Base-by-base conservation (phyloP, 1,140 invertebrate genomes). In the Zophobas atratus region DNA sequence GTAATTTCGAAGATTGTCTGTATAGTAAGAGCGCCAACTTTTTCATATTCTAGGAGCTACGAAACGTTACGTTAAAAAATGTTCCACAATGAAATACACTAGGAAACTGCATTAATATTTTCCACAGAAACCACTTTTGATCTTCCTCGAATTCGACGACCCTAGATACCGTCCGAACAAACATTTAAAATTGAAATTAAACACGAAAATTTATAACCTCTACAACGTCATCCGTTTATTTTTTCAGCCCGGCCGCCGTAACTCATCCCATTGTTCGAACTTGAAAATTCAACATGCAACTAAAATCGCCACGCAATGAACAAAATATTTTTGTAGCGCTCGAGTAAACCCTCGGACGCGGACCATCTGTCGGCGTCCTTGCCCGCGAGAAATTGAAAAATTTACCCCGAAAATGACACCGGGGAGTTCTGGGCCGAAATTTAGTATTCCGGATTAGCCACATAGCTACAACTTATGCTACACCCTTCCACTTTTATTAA, bases 301-400 rank as follows among this genome's bases (percentile, higher is more conserved):
- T 5, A 39, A 60, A 20, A 43, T n/a, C 38, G 43, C n/a, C 39
- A 63, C n/a, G 49, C n/a, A 0, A 20, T 20, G 49, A 51, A 4
- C 49, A 51, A 6, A 51, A 51, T 63, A 63, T 38, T 63, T 63
- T 63, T 39, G n/a, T 39, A 67, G 43, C 60, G 60, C 60, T 67
- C 20, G 60, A 67, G 20, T n/a, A 67, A 43, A 67, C 43, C 39
- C 38, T 43, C 60, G 20, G 60, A 67, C 39, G 6, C 33, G 43
- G 43, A 63, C 39, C 57, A 63, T 63, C 57, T 63, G 36, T n/a
- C 2, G 60, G 34, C 60, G 20, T 60, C 36, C 20, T 67, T 1
- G 41, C 39, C 4, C 8, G 6, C 39, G 38, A 43, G 60, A 67
- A 67, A 43, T 67, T 67, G 60, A 67, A 43, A 67, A 67, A 67